Percentiles rank a stretch among this genome's conserved stretches.
Conservation (phyloP, 2,888 invertebrate genomes). For the Catonia carolina region DNA sequence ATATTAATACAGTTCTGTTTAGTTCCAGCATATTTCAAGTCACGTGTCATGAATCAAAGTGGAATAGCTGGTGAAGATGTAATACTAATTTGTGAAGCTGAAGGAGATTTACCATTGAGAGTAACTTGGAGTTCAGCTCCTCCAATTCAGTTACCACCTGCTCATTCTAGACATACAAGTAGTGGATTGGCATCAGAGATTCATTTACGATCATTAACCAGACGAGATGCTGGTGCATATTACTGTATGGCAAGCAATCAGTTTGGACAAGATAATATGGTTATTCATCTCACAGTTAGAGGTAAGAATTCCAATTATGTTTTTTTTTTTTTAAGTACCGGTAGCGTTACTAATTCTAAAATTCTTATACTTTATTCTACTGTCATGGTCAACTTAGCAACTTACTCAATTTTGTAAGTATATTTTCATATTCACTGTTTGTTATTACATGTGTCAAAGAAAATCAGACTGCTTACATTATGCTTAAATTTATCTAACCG, state of each 20-base stretch:
- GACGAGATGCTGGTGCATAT: slow-evolving; percentile 40
- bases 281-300: slow-evolving; percentile 45
- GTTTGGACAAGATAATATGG: slow-evolving; percentile 45
- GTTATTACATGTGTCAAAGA: too few relatives aligned
- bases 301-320: slow-evolving; percentile 40
- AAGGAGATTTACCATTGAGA: slow-evolving; percentile 36
- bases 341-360: too few relatives aligned
- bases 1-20: too few relatives aligned
- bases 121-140: slow-evolving; percentile 34
- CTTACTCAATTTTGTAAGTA: too few relatives aligned
- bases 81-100: slow-evolving; percentile 34
- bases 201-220: slow-evolving; percentile 36
- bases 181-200: slow-evolving; percentile 41
- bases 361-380: too few relatives aligned
- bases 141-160: slow-evolving; percentile 28
- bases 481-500: too few relatives aligned
- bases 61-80: slow-evolving; percentile 35
- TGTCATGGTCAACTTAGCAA: too few relatives aligned
- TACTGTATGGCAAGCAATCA: slow-evolving; percentile 46
- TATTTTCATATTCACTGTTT: too few relatives aligned
- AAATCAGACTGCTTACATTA: too few relatives aligned
- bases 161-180: slow-evolving; percentile 34
- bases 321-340: too few relatives aligned
- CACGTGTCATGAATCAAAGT: slow-evolving; percentile 33
- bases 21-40: slow-evolving; percentile 42